Evolutionary conservation across 2,888 invertebrate species (phyloP).

Genomic region (Leptarthrus brevirostris): DNA sequence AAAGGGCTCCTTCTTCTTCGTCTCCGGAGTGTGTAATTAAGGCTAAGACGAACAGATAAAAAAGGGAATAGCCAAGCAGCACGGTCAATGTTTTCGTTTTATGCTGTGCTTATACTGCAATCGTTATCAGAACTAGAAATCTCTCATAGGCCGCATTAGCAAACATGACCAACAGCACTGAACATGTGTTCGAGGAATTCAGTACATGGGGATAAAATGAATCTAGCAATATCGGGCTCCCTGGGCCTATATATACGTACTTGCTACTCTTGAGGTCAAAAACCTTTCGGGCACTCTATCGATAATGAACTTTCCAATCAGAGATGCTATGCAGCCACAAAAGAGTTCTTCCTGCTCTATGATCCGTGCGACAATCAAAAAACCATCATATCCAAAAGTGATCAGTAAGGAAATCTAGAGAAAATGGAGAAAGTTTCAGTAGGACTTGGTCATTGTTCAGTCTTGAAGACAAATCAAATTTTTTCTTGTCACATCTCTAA

Average conservation of each 20-base stretch:
- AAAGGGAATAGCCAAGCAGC: constrained; percentile 10
- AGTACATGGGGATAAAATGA: constrained; percentile 34
- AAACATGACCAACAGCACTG: constrained; percentile 39
- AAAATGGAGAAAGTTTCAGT: constrained; percentile 49
- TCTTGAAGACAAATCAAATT: constrained; percentile 36
- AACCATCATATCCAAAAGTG: constrained; percentile 17
- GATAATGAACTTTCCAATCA: constrained; percentile 27
- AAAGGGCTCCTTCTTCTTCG: neutral
- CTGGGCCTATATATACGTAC: constrained; percentile 5
- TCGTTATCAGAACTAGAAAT: constrained; percentile 33
- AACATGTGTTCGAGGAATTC: constrained; percentile 36
- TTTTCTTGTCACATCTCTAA: constrained; percentile 40
- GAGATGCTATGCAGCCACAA: no score
- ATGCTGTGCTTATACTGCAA: neutral
- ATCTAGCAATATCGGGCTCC: neutral
- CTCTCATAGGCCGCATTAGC: constrained; percentile 33
- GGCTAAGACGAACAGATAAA: constrained; percentile 39
- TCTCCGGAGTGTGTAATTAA: constrained; percentile 37
- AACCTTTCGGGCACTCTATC: constrained; percentile 22
- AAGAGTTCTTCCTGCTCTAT: neutral
- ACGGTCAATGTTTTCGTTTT: neutral
- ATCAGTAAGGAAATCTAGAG: constrained; percentile 24
- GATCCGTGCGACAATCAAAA: neutral
- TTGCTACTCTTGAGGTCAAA: constrained; percentile 16
- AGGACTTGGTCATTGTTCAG: constrained; percentile 29